Percentiles rank a stretch among this genome's conserved stretches.
These are phyloP conservation scores for Aporrectodea caliginosa DNA, from an alignment of 1,140 invertebrate species.

Conservation along the genomic window DNA sequence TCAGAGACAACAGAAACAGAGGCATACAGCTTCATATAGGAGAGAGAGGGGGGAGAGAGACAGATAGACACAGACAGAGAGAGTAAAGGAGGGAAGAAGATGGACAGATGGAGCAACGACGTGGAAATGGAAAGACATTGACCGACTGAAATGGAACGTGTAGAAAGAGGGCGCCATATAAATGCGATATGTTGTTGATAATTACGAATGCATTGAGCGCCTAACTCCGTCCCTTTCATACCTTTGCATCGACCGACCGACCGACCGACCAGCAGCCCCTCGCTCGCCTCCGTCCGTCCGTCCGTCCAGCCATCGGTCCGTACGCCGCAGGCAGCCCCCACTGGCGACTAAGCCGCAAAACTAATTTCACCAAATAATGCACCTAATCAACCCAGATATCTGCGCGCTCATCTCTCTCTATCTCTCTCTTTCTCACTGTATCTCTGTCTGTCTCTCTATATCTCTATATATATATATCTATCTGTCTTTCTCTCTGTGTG, in stretches of 20 bases:
- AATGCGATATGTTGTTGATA: neutral
- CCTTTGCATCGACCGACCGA: neutral
- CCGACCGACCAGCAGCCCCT: neutral
- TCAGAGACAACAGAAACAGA: too few species aligned
- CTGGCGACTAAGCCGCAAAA: neutral
- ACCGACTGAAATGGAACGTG: too few species aligned
- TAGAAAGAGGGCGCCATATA: neutral
- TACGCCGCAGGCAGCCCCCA: neutral
- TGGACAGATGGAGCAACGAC: neutral
- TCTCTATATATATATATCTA: neutral
- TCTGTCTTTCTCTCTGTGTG: neutral
- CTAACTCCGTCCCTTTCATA: neutral
- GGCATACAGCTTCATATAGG: too few species aligned
- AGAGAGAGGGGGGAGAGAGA: too few species aligned
- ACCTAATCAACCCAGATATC: neutral
- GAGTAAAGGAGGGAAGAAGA: neutral
- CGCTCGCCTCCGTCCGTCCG: neutral
- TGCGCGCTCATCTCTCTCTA: neutral
- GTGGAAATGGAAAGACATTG: too few species aligned
- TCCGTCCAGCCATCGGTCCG: too few species aligned
- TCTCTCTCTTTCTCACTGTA: neutral
- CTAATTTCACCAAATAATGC: neutral
- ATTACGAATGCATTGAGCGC: too few species aligned
- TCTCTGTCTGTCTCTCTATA: neutral
- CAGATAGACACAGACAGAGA: too few species aligned